Evolutionary conservation across 2,888 invertebrate genomes (phyloP).

Genomic region (Pristionchus exspectatus): DNA sequence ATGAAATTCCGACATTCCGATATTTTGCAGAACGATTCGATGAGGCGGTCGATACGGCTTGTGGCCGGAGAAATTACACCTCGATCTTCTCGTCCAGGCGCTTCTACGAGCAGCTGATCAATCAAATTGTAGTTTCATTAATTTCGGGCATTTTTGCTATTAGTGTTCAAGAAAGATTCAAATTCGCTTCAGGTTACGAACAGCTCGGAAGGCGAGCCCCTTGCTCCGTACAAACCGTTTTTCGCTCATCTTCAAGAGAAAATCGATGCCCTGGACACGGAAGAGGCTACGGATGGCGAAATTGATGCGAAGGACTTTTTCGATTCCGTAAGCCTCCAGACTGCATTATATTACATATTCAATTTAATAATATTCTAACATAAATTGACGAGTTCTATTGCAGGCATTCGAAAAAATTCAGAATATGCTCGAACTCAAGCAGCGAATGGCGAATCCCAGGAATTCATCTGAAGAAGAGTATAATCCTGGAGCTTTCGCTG

Average conservation of each 20-base stretch:
- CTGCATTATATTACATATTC: no score
- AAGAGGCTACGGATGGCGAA: background rate
- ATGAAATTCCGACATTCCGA: no score
- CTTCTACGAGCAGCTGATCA: background rate
- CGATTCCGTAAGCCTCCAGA: background rate
- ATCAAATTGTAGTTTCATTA: background rate
- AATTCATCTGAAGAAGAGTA: no score
- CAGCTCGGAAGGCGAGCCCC: background rate
- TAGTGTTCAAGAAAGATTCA: background rate
- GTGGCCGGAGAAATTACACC: background rate
- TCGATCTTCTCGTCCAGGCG: background rate
- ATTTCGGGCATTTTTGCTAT: background rate
- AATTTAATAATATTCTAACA: no score
- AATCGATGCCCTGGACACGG: background rate
- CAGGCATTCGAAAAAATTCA: no score
- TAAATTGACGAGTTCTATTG: no score
- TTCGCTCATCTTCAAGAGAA: background rate
- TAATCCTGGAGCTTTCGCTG: background rate
- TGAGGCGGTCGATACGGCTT: background rate
- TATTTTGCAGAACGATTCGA: background rate
- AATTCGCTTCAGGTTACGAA: background rate
- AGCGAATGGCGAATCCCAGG: no score
- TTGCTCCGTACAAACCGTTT: background rate
- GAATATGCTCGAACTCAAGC: no score
- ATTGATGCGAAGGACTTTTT: background rate